Percentiles rank a stretch among this genome's conserved stretches.
These are phyloP conservation scores for Andrena marginata DNA, from an alignment of 2,888 invertebrate species.

Conservation along the genomic window DNA sequence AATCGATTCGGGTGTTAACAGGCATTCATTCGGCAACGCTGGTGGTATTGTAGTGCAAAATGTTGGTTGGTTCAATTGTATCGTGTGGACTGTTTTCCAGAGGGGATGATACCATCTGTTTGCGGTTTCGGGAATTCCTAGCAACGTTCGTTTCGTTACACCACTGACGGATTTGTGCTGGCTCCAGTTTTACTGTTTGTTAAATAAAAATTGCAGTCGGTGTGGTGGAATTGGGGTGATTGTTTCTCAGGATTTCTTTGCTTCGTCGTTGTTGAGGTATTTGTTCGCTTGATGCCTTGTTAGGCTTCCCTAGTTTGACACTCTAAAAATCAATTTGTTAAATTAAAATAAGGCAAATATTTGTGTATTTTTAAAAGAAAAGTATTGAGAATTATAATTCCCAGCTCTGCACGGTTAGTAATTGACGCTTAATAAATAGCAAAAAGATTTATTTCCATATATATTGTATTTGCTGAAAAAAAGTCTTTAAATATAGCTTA, in stretches of 20 bases:
- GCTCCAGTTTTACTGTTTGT: background rate
- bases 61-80: constrained; percentile 35
- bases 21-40: constrained; percentile 8
- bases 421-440: too few relatives aligned
- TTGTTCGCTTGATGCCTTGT: background rate
- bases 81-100: constrained; percentile 21
- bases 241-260: background rate
- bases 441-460: too few relatives aligned
- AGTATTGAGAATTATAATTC: too few relatives aligned
- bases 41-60: constrained; percentile 17
- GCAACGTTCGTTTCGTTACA: constrained; percentile 8
- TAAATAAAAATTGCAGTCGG: too few relatives aligned
- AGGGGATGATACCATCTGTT: background rate
- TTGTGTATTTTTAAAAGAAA: too few relatives aligned
- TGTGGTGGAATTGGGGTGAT: background rate
- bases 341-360: too few relatives aligned
- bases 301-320: too few relatives aligned
- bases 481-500: too few relatives aligned
- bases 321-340: too few relatives aligned
- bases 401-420: too few relatives aligned
- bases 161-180: background rate
- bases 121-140: constrained; percentile 25
- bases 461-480: too few relatives aligned
- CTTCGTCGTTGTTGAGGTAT: background rate
- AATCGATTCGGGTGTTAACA: constrained; percentile 9